Base-by-base conservation (phyloP, 1,140 invertebrate genomes). In the Proctacanthus coquilletti region DNA sequence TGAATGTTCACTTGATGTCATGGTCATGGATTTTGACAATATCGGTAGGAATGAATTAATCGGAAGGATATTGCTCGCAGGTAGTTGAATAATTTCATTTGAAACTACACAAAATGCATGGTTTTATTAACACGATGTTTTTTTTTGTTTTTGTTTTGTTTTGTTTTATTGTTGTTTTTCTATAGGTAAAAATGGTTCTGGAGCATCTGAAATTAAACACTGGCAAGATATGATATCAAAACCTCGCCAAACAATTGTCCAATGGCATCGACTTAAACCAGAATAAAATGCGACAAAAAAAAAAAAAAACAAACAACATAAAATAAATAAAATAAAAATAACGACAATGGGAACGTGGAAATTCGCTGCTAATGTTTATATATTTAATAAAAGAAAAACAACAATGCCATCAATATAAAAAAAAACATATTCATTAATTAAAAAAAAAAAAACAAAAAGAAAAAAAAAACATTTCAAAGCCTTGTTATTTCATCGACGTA, bases 201-300 rank as follows among this genome's bases (percentile, higher is more conserved):
- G 87, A 4, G 85, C 86, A 8, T 80, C 81, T 10, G 88, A 92
- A 59, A 87, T 87, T 2, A 91, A 91, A 60, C 87, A 92, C 53
- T 91, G 86, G 86, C 84, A 88, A 51, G 88, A 94, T 53, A 94
- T 94, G 89, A 89, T 94, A 41, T 89, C 84, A 21, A 94, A 93
- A 54, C 88, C 89, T 2, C 66, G 87, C 41, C 86, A 93, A 63
- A 88, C 83, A 38, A 85, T 92, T 41, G 82, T 89, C 5, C 84
- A 88, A 49, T 92, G 86, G 86, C 88, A 94, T 60, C 75, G 83
- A 48, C 68, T 85, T 46, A 86, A 85, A 59, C 81, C 82, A 3
- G 81, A 85, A 50, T 85, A 84, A 75, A 34, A 10, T 10, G 8
- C 4, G 9, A 17, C 9, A 21, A 18, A 21, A 9, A 6, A 35